Percentiles rank a stretch among this genome's conserved stretches.
Conservation (phyloP, 2,797 vertebrate species). For the Acrossocheilus fasciatus region DNA sequence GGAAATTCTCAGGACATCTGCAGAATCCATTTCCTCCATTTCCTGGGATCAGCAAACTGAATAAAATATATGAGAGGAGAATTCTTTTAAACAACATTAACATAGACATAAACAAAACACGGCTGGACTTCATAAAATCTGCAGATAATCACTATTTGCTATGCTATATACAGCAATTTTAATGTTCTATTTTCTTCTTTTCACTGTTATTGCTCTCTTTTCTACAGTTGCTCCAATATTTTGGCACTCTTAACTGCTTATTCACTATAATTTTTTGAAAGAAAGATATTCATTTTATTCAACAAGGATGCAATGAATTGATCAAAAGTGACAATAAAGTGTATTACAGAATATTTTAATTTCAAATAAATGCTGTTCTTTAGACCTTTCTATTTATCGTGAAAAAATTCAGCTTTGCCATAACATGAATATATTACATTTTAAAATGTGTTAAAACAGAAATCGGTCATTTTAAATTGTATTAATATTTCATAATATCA, state of each 20-base stretch:
- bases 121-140: constrained; percentile 1
- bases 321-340: neutral
- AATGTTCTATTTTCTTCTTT: neutral
- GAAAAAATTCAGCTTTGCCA: neutral
- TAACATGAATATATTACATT: neutral
- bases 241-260: neutral
- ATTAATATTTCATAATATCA: neutral
- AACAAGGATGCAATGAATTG: neutral
- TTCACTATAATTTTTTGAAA: neutral
- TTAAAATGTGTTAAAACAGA: neutral
- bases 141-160: neutral
- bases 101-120: constrained; percentile 31
- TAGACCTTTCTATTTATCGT: neutral
- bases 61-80: constrained; percentile 51
- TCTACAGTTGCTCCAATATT: neutral
- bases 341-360: neutral
- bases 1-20: constrained; percentile 67
- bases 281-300: neutral
- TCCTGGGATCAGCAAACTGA: constrained; percentile 58
- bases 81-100: constrained; percentile 65
- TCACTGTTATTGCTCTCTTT: neutral
- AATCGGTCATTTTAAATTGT: neutral
- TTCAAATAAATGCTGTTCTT: neutral
- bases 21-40: constrained; percentile 72
- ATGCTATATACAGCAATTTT: neutral